phyloP scores from a whole-genome alignment of 2,113 vertebrate species.

The Monopterus albus region DNA sequence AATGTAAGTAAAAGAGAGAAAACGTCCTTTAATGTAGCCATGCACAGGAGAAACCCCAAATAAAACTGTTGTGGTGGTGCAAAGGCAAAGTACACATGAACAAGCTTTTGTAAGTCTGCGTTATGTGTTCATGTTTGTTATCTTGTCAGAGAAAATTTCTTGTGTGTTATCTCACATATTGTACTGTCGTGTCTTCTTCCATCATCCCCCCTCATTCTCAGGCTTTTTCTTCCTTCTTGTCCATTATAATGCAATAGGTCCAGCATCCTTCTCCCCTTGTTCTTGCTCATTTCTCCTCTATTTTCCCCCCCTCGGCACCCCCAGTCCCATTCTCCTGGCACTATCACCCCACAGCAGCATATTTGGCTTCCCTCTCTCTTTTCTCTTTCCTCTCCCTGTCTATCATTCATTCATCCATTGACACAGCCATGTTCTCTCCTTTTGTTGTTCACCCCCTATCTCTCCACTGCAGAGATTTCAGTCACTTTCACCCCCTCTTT shows the following conservation, averaged over 20 bases:
- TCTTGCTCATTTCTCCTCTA: neutral
- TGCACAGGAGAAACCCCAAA: no score
- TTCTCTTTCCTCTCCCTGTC: conserved; percentile 39
- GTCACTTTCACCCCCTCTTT: conserved; percentile 15
- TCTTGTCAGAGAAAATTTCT: neutral
- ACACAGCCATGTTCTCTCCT: conserved; percentile 33
- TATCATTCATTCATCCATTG: conserved; percentile 58
- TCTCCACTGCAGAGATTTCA: conserved; percentile 62
- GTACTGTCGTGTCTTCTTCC: neutral
- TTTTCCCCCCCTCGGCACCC: neutral
- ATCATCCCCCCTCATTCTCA: neutral
- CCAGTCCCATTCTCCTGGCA: conserved; percentile 26
- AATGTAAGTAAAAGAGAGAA: no score
- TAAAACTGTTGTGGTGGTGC: neutral
- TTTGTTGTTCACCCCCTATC: conserved; percentile 68
- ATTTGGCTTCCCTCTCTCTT: conserved; percentile 48
- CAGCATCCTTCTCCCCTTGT: conserved; percentile 15
- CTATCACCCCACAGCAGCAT: conserved; percentile 71
- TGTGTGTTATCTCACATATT: neutral
- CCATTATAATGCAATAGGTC: conserved; percentile 52
- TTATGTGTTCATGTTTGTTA: neutral
- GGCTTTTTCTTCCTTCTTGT: conserved; percentile 2
- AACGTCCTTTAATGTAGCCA: no score
- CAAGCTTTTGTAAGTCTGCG: neutral
- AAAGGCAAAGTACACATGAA: neutral